Conservation (phyloP, 35 echinoderm and acorn worm species). For the Strongylocentrotus purpuratus region DNA sequence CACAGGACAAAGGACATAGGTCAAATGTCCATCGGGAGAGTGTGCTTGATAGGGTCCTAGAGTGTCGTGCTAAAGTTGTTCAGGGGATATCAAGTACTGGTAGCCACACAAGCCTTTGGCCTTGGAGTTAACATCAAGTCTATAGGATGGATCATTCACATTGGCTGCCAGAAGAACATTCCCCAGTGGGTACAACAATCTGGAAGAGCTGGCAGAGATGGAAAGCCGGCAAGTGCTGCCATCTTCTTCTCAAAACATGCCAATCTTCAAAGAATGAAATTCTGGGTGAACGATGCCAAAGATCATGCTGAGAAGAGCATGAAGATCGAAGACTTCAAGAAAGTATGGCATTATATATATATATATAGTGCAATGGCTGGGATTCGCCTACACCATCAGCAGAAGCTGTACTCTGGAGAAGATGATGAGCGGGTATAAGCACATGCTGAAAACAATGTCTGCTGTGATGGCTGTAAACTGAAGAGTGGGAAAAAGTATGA, state of each 20-base stretch:
- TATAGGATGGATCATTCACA: too few relatives aligned
- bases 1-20: too few relatives aligned
- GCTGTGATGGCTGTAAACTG: neutral
- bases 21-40: too few relatives aligned
- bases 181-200: neutral
- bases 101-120: too few relatives aligned
- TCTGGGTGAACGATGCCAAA: neutral
- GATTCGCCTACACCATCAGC: neutral
- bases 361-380: neutral
- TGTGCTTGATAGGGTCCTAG: too few relatives aligned
- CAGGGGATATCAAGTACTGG: too few relatives aligned
- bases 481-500: neutral
- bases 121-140: too few relatives aligned
- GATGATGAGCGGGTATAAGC: neutral
- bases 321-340: neutral
- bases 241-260: neutral
- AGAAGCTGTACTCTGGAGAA: neutral
- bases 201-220: constrained; percentile 21
- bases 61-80: too few relatives aligned
- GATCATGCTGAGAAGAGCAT: neutral
- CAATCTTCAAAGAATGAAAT: neutral
- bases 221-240: neutral
- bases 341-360: neutral
- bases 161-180: neutral
- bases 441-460: neutral